Evolutionary conservation across 2,888 invertebrate genomes (phyloP), one percentile per base, ranked within the genome.

Genomic region (Agrotis exclamationis): DNA sequence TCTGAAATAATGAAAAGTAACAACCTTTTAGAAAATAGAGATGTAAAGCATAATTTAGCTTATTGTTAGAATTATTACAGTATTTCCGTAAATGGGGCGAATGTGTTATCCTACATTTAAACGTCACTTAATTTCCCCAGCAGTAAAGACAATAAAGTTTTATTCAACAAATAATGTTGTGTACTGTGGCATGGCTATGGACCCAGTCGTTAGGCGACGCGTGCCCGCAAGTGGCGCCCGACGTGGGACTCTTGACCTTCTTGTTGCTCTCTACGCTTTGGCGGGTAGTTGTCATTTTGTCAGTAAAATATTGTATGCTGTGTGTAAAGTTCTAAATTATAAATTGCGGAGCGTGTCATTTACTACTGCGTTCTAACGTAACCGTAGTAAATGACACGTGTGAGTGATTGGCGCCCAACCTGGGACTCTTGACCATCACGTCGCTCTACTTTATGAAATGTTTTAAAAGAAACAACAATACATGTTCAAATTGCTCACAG

Each of bases 201-300:
- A 57, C 65, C 65, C 58, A 58, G 74, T 66, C 51, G 67, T 78
- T 62, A 78, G 59, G 48, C 33, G 47, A 68, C 60, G 76, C 76
- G 76, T 75, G 74, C 33, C 51, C 69, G 71, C 70, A 70, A 86
- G 70, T 86, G 83, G 88, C 83, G 71, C 81, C 82, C 81, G 65
- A 80, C 74, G 63, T 76, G 79, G 79, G 73, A 62, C 78, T 70
- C 63, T 72, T 78, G 66, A 62, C 56, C 47, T 71, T 57, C 66
- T 57, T 54, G 18, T 18, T 22, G 14, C 51, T 60, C 58, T 22
- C 50, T 63, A n/a, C 28, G 9, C 28, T 57, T 63, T 54, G 53
- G 22, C 28, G 28, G 13, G 18, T 48, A 60, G 16, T 62, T 54
- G 14, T 57, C 1, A 66, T 60, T 39, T 54, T 18, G 48, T 44